phyloP scores from a whole-genome alignment of 2,113 vertebrate species.

The Sphaerodactylus townsendi region DNA sequence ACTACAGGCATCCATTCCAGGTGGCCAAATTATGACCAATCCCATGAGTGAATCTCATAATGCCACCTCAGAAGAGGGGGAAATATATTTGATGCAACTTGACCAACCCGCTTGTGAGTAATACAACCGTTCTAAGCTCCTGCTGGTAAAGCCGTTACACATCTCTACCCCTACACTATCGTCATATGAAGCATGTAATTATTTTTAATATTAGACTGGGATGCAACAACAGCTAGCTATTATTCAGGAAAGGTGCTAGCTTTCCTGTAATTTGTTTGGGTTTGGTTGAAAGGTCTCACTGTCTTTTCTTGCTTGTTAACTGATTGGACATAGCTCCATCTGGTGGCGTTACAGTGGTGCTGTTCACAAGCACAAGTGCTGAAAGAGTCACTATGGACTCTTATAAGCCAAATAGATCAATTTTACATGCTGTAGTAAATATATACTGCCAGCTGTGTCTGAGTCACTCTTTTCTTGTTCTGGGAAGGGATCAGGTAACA shows the following conservation, averaged over 20 bases:
- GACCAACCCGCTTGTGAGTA: not conserved
- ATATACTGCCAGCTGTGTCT: not conserved
- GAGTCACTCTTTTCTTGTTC: not conserved
- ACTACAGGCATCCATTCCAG: not conserved
- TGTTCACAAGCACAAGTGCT: conserved; percentile 79
- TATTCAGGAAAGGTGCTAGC: conserved; percentile 36
- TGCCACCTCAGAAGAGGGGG: not conserved
- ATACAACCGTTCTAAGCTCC: not conserved
- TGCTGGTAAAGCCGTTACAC: not conserved
- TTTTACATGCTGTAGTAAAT: not conserved
- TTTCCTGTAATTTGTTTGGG: conserved; percentile 58
- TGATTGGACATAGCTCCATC: conserved; percentile 55
- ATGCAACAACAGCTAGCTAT: not conserved
- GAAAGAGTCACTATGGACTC: conserved; percentile 60
- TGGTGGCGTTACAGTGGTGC: conserved; percentile 55
- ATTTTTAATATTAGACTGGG: not conserved
- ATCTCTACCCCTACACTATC: not conserved
- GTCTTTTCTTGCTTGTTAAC: conserved; percentile 31
- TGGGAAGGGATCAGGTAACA: not conserved
- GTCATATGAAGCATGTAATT: not conserved
- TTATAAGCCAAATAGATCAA: not conserved
- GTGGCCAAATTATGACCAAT: not conserved
- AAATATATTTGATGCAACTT: not conserved
- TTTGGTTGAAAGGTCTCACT: conserved; percentile 60
- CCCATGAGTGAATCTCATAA: not conserved